These are phyloP conservation scores for Muricea muricata DNA, from an alignment of 92 coral and sea anemone genomes.

Conservation along the genomic window DNA sequence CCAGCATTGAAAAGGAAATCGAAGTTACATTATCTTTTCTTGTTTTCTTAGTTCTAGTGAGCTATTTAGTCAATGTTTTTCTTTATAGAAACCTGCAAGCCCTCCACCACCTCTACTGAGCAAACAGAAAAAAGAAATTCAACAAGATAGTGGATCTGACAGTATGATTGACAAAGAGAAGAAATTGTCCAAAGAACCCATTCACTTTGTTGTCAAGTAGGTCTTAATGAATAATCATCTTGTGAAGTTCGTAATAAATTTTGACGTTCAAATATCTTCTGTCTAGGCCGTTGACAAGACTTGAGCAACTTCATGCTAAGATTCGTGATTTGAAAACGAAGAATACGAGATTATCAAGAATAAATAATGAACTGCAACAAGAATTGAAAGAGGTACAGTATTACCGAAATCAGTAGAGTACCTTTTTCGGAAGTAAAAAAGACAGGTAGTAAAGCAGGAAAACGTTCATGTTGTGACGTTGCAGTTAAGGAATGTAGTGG, in stretches of 20 bases:
- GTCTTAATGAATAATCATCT: not conserved
- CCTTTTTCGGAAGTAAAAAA: too few relatives aligned
- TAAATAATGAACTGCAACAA: slow-evolving; percentile 89
- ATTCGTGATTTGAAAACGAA: slow-evolving; percentile 90
- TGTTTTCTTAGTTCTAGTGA: too few relatives aligned
- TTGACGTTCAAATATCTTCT: too few relatives aligned
- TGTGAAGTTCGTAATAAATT: not conserved
- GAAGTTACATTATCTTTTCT: too few relatives aligned
- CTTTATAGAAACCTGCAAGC: slow-evolving; percentile 86
- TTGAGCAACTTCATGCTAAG: slow-evolving; percentile 74
- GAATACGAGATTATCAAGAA: slow-evolving; percentile 82
- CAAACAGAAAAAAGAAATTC: slow-evolving; percentile 16
- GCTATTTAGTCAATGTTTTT: too few relatives aligned
- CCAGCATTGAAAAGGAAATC: too few relatives aligned
- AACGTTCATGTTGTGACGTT: too few relatives aligned
- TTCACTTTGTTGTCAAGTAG: slow-evolving; percentile 93
- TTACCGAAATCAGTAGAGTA: too few relatives aligned
- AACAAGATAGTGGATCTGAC: slow-evolving; percentile 45
- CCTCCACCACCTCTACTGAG: slow-evolving; percentile 71
- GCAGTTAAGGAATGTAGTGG: too few relatives aligned
- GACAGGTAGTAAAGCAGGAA: too few relatives aligned
- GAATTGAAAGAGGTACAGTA: slow-evolving; percentile 89
- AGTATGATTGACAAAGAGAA: slow-evolving; percentile 71
- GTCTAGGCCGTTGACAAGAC: slow-evolving; percentile 88
- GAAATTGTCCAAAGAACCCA: slow-evolving; percentile 90